Percentiles rank a stretch among this genome's conserved stretches.
Conservation (phyloP, 2,888 invertebrate species). For the Labia minor region DNA sequence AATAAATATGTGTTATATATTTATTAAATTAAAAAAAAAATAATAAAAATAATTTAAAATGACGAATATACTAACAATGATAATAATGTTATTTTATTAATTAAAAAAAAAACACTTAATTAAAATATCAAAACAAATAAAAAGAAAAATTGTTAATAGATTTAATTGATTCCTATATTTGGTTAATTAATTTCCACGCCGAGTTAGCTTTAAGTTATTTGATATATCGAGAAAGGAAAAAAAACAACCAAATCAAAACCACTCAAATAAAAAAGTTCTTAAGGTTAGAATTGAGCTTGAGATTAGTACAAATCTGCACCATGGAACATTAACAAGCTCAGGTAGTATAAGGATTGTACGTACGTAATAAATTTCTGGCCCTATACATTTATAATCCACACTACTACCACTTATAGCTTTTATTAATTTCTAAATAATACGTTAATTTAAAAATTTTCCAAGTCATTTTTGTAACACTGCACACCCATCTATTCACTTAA, state of each 20-base stretch:
- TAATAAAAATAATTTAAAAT: too few relatives aligned
- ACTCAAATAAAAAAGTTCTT: neutral
- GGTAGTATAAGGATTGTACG: neutral
- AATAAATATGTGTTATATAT: too few relatives aligned
- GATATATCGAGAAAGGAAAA: neutral
- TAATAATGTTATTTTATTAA: too few relatives aligned
- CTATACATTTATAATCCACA: neutral
- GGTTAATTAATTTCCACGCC: neutral
- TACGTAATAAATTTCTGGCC: neutral
- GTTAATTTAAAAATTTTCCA: neutral
- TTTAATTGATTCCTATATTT: too few relatives aligned
- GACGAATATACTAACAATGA: too few relatives aligned
- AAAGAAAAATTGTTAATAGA: too few relatives aligned
- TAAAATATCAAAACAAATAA: too few relatives aligned
- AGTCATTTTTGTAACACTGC: neutral
- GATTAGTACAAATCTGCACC: neutral
- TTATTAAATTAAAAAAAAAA: too few relatives aligned
- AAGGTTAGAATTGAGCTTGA: neutral
- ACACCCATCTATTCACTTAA: neutral
- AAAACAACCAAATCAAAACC: neutral
- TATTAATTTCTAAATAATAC: neutral
- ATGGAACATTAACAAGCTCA: constrained; percentile 13
- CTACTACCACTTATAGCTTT: neutral
- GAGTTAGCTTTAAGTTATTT: neutral
- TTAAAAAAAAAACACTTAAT: too few relatives aligned